These are phyloP conservation scores for Gymnodraco acuticeps DNA, from an alignment of 2,797 vertebrate species.

Conservation along the genomic window DNA sequence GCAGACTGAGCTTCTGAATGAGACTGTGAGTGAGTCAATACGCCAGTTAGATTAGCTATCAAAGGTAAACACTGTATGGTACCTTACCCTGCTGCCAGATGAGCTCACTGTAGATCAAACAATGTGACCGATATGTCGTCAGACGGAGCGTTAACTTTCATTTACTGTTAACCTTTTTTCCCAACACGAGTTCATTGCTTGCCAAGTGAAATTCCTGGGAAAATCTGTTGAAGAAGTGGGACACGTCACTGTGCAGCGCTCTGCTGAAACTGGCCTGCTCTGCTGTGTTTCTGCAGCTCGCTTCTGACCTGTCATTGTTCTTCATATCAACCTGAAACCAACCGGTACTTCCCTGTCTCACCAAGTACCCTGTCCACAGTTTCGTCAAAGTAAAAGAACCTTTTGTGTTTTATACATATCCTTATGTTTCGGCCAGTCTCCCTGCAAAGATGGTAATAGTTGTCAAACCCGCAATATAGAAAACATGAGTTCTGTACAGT, in stretches of 20 bases:
- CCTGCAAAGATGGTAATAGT: not conserved
- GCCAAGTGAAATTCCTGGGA: conserved; percentile 30
- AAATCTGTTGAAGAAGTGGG: conserved; percentile 3
- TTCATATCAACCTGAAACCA: conserved; percentile 49
- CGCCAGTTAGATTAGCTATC: conserved; percentile 14
- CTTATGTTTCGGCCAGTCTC: not conserved
- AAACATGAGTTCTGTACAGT: not conserved
- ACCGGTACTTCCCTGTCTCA: conserved; percentile 53
- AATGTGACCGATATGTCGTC: conserved; percentile 12
- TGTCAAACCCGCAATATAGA: not conserved
- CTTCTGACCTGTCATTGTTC: conserved; percentile 28
- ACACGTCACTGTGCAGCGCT: not conserved
- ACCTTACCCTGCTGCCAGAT: conserved; percentile 11
- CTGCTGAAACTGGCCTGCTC: conserved; percentile 2
- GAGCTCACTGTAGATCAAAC: conserved; percentile 46
- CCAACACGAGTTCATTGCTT: conserved; percentile 11
- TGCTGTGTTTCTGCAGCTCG: not conserved
- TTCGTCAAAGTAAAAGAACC: not conserved
- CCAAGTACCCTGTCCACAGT: conserved; percentile 18
- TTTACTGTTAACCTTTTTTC: not conserved
- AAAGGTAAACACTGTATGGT: conserved; percentile 25
- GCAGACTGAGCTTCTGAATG: not conserved
- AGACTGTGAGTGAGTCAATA: conserved; percentile 27
- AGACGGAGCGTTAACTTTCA: not conserved
- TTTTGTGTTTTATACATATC: not conserved